Evolutionary conservation across 2,888 invertebrate genomes (phyloP).

Genomic region (Ptycholaimellus sp.): DNA sequence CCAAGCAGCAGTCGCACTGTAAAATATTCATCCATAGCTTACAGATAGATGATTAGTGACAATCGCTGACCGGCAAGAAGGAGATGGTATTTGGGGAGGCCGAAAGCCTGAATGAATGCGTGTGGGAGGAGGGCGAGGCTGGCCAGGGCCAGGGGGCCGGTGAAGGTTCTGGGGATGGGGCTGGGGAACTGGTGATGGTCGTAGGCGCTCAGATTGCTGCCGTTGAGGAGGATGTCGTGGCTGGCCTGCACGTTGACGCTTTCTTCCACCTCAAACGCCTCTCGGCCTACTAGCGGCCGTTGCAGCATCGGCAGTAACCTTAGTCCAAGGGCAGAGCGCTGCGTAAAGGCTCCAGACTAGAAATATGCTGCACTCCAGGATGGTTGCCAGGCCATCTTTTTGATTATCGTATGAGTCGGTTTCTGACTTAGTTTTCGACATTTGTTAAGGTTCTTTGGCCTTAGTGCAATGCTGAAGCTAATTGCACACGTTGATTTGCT

Average conservation of each 20-base stretch:
- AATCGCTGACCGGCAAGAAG: slow-evolving; percentile 9
- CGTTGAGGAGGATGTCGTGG: slow-evolving; percentile 73
- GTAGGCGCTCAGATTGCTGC: slow-evolving; percentile 44
- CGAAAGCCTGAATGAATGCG: slow-evolving; percentile 40
- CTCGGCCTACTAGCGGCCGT: too few relatives aligned
- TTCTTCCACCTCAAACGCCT: slow-evolving; percentile 97
- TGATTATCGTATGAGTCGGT: too few relatives aligned
- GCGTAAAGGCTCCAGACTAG: too few relatives aligned
- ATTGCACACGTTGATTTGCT: too few relatives aligned
- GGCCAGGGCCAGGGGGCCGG: slow-evolving; percentile 61
- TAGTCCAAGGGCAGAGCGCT: too few relatives aligned
- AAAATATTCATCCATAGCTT: neutral
- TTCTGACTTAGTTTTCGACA: too few relatives aligned
- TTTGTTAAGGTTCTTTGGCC: too few relatives aligned
- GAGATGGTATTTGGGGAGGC: slow-evolving; percentile 43
- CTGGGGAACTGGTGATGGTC: slow-evolving; percentile 86
- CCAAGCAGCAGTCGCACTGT: slow-evolving; percentile 35
- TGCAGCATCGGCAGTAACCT: too few relatives aligned
- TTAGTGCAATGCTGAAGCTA: too few relatives aligned
- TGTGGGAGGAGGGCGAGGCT: slow-evolving; percentile 51
- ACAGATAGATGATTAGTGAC: neutral
- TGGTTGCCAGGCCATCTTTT: too few relatives aligned
- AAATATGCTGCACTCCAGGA: too few relatives aligned
- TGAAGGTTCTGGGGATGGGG: slow-evolving; percentile 76
- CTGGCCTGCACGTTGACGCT: slow-evolving; percentile 90